A percentile compares a stretch with the other conserved stretches of the same genome.
phyloP scores from a whole-genome alignment of 2,113 vertebrate species.

The Vimba vimba region DNA sequence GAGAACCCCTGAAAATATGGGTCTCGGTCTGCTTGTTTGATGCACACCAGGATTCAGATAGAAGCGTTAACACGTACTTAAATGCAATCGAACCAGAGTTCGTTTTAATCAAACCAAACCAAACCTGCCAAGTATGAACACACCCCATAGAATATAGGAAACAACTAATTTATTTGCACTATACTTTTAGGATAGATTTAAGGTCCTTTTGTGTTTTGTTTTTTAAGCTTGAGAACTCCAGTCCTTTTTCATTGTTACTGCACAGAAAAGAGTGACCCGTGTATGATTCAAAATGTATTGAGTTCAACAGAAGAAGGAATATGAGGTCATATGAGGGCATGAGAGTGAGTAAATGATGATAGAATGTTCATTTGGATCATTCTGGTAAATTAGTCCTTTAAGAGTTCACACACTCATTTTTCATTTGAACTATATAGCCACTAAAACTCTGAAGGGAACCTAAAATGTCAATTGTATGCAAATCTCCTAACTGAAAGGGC shows the following conservation, averaged over 20 bases:
- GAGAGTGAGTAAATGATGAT: background rate
- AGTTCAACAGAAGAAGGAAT: background rate
- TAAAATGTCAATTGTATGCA: slow-evolving; percentile 39
- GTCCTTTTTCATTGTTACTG: background rate
- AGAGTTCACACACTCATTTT: background rate
- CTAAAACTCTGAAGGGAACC: background rate
- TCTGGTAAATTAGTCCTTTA: background rate
- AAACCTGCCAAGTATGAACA: background rate
- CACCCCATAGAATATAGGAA: no score
- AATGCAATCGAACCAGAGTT: no score
- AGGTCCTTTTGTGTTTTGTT: background rate
- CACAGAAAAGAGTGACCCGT: background rate
- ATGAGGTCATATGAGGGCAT: slow-evolving; percentile 7
- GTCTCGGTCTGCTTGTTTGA: background rate
- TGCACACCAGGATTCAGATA: background rate
- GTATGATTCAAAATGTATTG: background rate
- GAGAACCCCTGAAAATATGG: background rate
- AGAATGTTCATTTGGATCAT: background rate
- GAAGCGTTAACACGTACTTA: background rate
- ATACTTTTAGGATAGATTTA: background rate
- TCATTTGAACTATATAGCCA: background rate
- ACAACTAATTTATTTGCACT: background rate
- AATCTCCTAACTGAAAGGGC: slow-evolving; percentile 24
- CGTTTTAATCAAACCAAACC: background rate
- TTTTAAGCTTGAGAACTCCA: background rate